Percentiles rank a stretch among this genome's conserved stretches.
These are phyloP conservation scores for Zygogramma bicolorata DNA, from an alignment of 2,888 invertebrate species.

Conservation along the genomic window DNA sequence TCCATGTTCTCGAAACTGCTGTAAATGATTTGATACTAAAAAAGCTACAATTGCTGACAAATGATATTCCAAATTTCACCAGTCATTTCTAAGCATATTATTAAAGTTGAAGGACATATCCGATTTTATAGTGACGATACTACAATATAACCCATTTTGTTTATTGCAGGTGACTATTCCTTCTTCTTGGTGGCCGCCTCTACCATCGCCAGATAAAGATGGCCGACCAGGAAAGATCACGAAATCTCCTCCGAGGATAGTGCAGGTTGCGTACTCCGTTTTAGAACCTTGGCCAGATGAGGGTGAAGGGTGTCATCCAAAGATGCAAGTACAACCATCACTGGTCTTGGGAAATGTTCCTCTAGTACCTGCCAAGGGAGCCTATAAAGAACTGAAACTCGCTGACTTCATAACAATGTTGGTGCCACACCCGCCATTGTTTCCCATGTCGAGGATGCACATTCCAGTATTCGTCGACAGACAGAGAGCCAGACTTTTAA, in stretches of 20 bases:
- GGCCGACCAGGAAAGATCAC: constrained; percentile 66
- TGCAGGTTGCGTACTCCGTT: constrained; percentile 88
- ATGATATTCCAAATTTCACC: too few species aligned
- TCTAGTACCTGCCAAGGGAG: constrained; percentile 81
- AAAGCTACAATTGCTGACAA: too few species aligned
- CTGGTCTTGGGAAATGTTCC: constrained; percentile 74
- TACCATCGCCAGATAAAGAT: constrained; percentile 74
- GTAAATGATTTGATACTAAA: too few species aligned
- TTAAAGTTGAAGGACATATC: too few species aligned
- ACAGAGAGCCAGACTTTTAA: constrained; percentile 75
- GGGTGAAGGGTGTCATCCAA: constrained; percentile 79
- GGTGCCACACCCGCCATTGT: constrained; percentile 88
- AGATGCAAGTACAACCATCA: constrained; percentile 75
- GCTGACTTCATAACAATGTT: constrained; percentile 87
- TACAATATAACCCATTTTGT: constrained; percentile 2
- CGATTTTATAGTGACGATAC: too few species aligned
- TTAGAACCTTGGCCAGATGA: constrained; percentile 82
- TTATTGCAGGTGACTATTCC: constrained; percentile 77
- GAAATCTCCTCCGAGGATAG: constrained; percentile 76
- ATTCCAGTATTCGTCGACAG: constrained; percentile 89
- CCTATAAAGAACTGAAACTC: constrained; percentile 86
- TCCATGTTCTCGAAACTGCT: too few species aligned
- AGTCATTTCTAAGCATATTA: too few species aligned
- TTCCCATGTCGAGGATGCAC: constrained; percentile 90
- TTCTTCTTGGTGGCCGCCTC: constrained; percentile 90